phyloP scores from a whole-genome alignment of 2,113 vertebrate species.

The Notarius quadriscutis region DNA sequence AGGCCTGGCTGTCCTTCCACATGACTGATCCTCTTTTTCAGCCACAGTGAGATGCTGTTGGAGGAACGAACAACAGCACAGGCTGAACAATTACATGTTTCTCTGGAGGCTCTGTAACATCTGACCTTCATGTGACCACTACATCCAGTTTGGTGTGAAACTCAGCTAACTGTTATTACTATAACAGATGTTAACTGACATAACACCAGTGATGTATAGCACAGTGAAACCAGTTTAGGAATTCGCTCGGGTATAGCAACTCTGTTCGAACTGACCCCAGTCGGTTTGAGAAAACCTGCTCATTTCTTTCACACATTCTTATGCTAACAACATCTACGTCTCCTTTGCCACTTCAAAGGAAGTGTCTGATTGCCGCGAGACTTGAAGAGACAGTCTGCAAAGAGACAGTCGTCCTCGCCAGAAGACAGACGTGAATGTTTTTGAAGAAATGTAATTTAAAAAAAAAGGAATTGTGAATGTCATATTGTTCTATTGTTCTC shows the following conservation, averaged over 20 bases:
- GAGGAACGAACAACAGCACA: background rate
- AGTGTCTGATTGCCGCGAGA: conserved; percentile 11
- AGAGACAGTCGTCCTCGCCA: background rate
- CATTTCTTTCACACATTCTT: background rate
- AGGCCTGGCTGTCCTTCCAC: conserved; percentile 27
- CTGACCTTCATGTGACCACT: background rate
- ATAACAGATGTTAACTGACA: conserved; percentile 12
- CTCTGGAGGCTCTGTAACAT: background rate
- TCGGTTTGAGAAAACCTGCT: background rate
- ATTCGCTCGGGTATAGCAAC: no score
- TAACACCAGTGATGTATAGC: background rate
- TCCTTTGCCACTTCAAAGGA: conserved; percentile 24
- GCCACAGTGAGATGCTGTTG: conserved; percentile 22
- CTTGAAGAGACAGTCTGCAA: background rate
- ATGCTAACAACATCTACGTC: conserved; percentile 2
- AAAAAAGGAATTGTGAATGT: conserved; percentile 30
- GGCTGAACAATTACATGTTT: background rate
- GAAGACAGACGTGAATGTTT: background rate
- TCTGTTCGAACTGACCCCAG: background rate
- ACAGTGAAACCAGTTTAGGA: background rate
- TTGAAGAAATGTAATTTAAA: conserved; percentile 10
- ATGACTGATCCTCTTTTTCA: conserved; percentile 26
- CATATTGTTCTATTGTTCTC: background rate
- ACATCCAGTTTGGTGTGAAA: background rate
- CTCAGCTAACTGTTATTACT: background rate